A percentile compares a stretch with the other conserved stretches of the same genome.
Evolutionary conservation across 2,113 vertebrate genomes (phyloP).

Genomic region (Psammodynastes pulverulentus): DNA sequence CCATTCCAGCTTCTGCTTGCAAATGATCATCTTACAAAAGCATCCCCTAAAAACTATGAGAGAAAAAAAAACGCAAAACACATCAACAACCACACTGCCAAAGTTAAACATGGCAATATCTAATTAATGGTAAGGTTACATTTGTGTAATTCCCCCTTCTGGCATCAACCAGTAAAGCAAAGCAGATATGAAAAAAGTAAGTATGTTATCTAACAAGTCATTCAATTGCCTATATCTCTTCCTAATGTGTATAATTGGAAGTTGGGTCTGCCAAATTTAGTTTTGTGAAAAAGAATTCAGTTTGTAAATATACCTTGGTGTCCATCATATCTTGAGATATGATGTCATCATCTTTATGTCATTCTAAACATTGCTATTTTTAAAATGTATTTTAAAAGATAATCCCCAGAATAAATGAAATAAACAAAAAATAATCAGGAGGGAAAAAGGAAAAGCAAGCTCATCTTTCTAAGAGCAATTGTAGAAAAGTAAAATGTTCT

Average conservation of each 20-base stretch:
- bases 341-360: neutral
- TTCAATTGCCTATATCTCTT: neutral
- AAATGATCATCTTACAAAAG: neutral
- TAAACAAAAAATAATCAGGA: neutral
- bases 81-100: neutral
- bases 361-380: neutral
- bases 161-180: neutral
- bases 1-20: neutral
- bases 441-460: neutral
- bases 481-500: neutral
- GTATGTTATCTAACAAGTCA: neutral
- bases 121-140: neutral
- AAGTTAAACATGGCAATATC: neutral
- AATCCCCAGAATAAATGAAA: neutral
- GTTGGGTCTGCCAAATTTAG: neutral
- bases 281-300: neutral
- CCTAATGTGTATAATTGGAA: neutral
- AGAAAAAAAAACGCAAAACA: neutral
- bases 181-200: neutral
- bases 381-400: neutral
- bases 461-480: neutral
- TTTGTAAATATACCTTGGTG: neutral
- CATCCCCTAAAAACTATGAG: neutral
- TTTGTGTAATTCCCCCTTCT: neutral
- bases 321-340: neutral